Evolutionary conservation across 2,888 invertebrate genomes (phyloP), one percentile per base, ranked within the genome.

Genomic region (Pelosia muscerda): DNA sequence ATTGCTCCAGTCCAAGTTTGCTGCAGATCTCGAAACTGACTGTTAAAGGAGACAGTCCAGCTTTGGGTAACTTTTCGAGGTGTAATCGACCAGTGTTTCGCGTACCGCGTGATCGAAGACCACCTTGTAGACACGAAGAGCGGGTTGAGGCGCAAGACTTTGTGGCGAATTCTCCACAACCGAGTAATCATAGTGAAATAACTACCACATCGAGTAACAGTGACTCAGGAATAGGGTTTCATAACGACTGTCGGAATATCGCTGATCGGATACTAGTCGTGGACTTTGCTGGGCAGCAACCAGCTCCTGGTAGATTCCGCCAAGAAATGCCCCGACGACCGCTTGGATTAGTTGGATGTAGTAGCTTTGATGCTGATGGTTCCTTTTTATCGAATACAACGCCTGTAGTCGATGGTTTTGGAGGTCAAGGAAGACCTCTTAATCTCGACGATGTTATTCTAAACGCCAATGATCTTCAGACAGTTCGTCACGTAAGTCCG

Each of bases 151-250:
- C 92, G 23, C 94, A 95, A 38, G 95, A 95, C 66, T 92, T 96
- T 59, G 91, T 96, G 0, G 97, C 97, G 0, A 97, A 97, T 82
- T 98, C 98, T 0, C 98, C 98, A 0, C 98, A 98, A 79, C 98
- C 98, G 0, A 98, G 98, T 86, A 97, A 97, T 83, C 96, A 97
- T 72, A 97, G 97, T 83, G 97, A 97, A 78, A 96, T 97, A 11
- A 97, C 97, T 0, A 97, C 97, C 0, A 97, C 98, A 25, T 98
- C 98, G 0, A 98, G 98, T 81, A 99, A 98, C 88, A 98, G 98
- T 68, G 99, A 99, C 88, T 99, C 98, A 2, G 99, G 99, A 0
- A 98, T 99, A 72, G 99, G 99, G 0, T 98, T 98, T 83, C 96
- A 98, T 75, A 98, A 98, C 82, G 98, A 98, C 82, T 97, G 97